Conservation (phyloP, 2,888 invertebrate species). For the Cacoxenus indagator region DNA sequence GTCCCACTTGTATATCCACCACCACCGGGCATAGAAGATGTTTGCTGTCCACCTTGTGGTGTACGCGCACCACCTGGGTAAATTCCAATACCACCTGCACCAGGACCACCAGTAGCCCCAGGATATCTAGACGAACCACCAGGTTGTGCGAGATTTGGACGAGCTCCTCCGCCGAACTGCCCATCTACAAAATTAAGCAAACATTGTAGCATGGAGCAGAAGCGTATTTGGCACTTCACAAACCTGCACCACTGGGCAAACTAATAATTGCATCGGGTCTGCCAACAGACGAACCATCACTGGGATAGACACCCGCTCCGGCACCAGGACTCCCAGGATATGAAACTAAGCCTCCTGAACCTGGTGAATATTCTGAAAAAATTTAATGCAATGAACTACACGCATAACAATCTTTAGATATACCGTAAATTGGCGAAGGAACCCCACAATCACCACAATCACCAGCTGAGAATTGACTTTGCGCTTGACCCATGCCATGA, state of each 20-base stretch:
- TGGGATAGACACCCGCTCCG: slow-evolving; percentile 17
- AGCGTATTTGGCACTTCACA: slow-evolving; percentile 3
- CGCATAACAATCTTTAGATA: background rate
- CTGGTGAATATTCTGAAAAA: slow-evolving; percentile 48
- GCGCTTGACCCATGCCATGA: slow-evolving; percentile 90
- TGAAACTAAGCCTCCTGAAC: slow-evolving; percentile 51
- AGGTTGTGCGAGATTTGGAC: slow-evolving; percentile 26
- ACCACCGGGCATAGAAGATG: background rate
- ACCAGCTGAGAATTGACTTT: slow-evolving; percentile 83
- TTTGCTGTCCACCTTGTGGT: slow-evolving; percentile 12
- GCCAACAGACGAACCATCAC: slow-evolving; percentile 22
- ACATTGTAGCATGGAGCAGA: background rate
- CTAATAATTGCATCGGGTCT: slow-evolving; percentile 52
- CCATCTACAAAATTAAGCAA: background rate
- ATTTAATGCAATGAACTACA: background rate
- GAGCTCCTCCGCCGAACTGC: background rate
- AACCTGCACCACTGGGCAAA: slow-evolving; percentile 42
- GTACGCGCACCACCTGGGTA: slow-evolving; percentile 12
- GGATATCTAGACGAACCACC: slow-evolving; percentile 29
- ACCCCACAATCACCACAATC: slow-evolving; percentile 58
- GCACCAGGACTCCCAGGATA: slow-evolving; percentile 37
- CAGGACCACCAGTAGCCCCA: slow-evolving; percentile 16
- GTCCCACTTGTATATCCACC: slow-evolving; percentile 17
- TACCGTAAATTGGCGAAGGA: slow-evolving; percentile 45
- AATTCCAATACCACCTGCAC: slow-evolving; percentile 13